Base-by-base conservation (phyloP, 2,113 vertebrate genomes). In the Cathartes aura region DNA sequence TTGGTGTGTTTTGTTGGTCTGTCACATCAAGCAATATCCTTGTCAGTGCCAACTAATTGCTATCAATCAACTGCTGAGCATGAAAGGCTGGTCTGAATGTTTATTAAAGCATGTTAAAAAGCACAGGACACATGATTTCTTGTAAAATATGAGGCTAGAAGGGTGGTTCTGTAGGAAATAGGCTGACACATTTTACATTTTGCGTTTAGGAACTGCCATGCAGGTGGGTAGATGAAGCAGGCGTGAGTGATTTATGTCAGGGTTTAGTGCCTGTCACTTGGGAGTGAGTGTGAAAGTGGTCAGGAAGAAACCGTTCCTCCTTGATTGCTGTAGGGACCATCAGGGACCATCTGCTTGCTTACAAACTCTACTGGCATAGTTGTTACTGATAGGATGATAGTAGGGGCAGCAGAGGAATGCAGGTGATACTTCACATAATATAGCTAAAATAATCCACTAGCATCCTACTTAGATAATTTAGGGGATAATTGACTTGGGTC, bases 21-120 rank as follows among this genome's bases (percentile, higher is more conserved):
- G 95, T 96, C 95, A 97, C 96, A 95, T 96, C 94, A 93, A 96
- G 96, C 89, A 93, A 95, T 97, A 93, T 89, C 91, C 81, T 96
- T 95, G 94, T 97, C 95, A 95, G 76, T 92, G 91, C 94, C 94
- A 94, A 66, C 95, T 96, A 97, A 97, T 95, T 95, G 89, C 95
- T 93, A 90, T 96, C 89, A 96, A 96, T 95, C 95, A 95, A 86
- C 56, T 7, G 50, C 78, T 6, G 67, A 94, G 89, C 87, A 90
- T 72, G 92, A 96, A 92, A 92, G 89, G 84, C 95, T 96, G 87
- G 89, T 87, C 93, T 72, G 87, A 93, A 84, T 38, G 64, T 85
- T 94, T 70, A 93, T 91, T 94, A 84, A 95, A 96, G 96, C 58
- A 73, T 19, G 78, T 50, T 91, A 60, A 27, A 60, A 96, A 95